Percentiles rank a stretch among this genome's conserved stretches.
Evolutionary conservation across 2,888 invertebrate species (phyloP).

Genomic region (Endomychus coccineus): DNA sequence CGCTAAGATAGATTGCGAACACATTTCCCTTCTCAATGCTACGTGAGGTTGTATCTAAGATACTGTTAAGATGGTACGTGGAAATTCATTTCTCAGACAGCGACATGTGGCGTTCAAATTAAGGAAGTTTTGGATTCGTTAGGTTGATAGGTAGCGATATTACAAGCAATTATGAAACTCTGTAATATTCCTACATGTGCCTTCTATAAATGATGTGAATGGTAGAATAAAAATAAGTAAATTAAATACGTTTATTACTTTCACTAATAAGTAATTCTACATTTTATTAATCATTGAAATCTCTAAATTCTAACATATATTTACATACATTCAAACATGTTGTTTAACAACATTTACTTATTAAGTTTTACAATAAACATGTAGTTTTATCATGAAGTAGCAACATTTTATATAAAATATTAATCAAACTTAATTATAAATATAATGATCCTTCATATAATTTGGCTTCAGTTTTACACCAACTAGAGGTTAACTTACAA

Average conservation of each 20-base stretch:
- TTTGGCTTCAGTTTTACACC: conserved; percentile 12
- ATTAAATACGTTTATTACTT: conserved; percentile 33
- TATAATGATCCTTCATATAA: conserved; percentile 7
- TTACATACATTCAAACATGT: conserved; percentile 31
- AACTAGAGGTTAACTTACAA: conserved; percentile 19
- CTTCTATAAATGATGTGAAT: too few relatives aligned
- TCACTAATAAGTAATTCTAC: conserved; percentile 29
- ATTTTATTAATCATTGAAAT: conserved; percentile 25
- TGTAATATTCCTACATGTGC: too few relatives aligned
- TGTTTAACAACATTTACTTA: conserved; percentile 29
- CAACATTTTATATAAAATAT: conserved; percentile 15
- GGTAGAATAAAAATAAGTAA: too few relatives aligned
- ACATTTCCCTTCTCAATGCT: too few relatives aligned
- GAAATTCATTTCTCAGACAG: too few relatives aligned
- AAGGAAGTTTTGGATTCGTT: too few relatives aligned
- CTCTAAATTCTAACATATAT: conserved; percentile 35
- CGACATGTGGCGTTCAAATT: too few relatives aligned
- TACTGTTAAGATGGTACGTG: too few relatives aligned
- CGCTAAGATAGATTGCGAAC: too few relatives aligned
- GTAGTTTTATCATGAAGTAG: conserved; percentile 16
- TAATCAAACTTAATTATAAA: conserved; percentile 9
- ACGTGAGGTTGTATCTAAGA: too few relatives aligned
- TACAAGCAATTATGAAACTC: too few relatives aligned
- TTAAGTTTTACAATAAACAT: conserved; percentile 30
- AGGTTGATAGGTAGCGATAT: too few relatives aligned